These are phyloP conservation scores for Anthopleura sola DNA, from an alignment of 64 coral and sea anemone species.

Conservation along the genomic window DNA sequence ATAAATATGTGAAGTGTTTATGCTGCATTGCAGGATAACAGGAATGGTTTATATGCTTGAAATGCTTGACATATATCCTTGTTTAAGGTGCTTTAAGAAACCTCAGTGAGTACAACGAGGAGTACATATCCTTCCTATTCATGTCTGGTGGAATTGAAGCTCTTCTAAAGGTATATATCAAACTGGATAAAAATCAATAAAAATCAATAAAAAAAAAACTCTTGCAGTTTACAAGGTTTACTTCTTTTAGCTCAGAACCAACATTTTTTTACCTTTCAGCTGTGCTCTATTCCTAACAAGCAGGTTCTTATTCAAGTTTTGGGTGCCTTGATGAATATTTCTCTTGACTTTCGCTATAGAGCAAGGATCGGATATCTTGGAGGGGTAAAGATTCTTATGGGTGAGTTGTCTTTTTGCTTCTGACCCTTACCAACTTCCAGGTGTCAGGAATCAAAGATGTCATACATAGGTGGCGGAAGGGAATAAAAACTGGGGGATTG, in stretches of 20 bases:
- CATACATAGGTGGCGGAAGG: too few relatives aligned
- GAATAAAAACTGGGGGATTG: too few relatives aligned
- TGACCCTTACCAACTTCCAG: too few relatives aligned
- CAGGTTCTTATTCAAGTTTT: conserved; percentile 66
- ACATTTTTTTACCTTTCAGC: neutral
- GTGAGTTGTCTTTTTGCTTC: conserved; percentile 17
- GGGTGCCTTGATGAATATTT: conserved; percentile 76
- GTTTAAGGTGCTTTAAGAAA: conserved; percentile 77
- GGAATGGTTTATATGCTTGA: too few relatives aligned
- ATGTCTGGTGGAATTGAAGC: conserved; percentile 49
- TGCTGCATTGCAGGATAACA: too few relatives aligned
- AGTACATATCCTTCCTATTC: conserved; percentile 2
- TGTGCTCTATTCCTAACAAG: conserved; percentile 71
- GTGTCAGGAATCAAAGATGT: too few relatives aligned
- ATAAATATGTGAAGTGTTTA: too few relatives aligned
- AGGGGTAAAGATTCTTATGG: conserved; percentile 76
- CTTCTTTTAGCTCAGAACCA: too few relatives aligned
- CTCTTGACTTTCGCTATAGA: conserved; percentile 57
- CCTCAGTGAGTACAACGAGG: conserved; percentile 35
- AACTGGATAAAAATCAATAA: too few relatives aligned
- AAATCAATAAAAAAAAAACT: neutral
- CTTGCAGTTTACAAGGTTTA: neutral
- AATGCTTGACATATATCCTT: neutral
- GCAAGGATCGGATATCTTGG: conserved; percentile 87
- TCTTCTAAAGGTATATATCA: conserved; percentile 95